These are phyloP conservation scores for Papilio protenor DNA, from an alignment of 2,888 invertebrate genomes.

Conservation along the genomic window DNA sequence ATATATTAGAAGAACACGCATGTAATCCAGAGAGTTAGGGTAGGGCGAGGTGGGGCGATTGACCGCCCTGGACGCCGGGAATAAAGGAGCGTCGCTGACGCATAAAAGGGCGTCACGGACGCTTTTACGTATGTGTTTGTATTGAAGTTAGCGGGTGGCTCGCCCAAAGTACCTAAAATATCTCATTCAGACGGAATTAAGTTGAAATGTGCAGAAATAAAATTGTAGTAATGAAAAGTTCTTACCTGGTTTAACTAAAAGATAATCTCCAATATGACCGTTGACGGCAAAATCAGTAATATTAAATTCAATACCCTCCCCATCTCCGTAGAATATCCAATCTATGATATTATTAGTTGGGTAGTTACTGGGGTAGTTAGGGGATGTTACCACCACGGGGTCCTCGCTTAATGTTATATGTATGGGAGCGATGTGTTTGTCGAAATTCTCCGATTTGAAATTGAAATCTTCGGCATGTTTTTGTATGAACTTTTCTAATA, in stretches of 20 bases:
- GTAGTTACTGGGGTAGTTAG: slow-evolving; percentile 65
- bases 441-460: slow-evolving; percentile 52
- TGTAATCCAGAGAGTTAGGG: not conserved
- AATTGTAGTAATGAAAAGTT: not conserved
- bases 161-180: not conserved
- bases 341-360: slow-evolving; percentile 65
- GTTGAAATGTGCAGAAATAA: slow-evolving; percentile 22
- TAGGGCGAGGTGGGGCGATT: not conserved
- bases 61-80: too few relatives aligned
- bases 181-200: not conserved
- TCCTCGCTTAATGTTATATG: slow-evolving; percentile 59
- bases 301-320: slow-evolving; percentile 75
- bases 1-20: not conserved
- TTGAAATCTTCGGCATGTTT: slow-evolving; percentile 48
- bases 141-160: too few relatives aligned
- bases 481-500: slow-evolving; percentile 58
- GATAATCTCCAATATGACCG: slow-evolving; percentile 68
- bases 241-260: slow-evolving; percentile 76
- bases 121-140: too few relatives aligned
- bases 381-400: slow-evolving; percentile 62
- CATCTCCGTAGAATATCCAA: slow-evolving; percentile 72
- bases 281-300: slow-evolving; percentile 70
- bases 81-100: too few relatives aligned
- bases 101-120: too few relatives aligned
- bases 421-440: slow-evolving; percentile 53